These are phyloP conservation scores for Microplitis manilae DNA, from an alignment of 2,888 invertebrate genomes.

Conservation along the genomic window DNA sequence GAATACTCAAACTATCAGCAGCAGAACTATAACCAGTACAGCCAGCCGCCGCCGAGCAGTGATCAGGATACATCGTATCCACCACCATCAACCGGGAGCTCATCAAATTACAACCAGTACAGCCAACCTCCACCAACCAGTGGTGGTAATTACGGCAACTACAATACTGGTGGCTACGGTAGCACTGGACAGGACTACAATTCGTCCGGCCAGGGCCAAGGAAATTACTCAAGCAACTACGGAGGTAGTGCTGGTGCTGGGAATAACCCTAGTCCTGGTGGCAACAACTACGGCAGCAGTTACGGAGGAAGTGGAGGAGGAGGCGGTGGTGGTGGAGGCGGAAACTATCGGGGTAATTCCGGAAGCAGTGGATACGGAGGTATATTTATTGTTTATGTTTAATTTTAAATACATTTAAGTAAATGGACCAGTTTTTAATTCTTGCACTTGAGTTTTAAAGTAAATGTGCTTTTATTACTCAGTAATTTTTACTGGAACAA, in stretches of 20 bases:
- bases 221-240: conserved; percentile 61
- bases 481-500: too few species aligned
- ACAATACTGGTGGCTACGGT: conserved; percentile 52
- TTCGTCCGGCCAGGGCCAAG: conserved; percentile 57
- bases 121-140: conserved; percentile 67
- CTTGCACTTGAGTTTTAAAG: not conserved
- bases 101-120: conserved; percentile 64
- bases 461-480: too few species aligned
- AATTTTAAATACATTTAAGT: not conserved
- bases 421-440: not conserved
- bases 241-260: conserved; percentile 62
- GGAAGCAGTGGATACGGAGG: conserved; percentile 68
- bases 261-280: conserved; percentile 73
- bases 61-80: conserved; percentile 69
- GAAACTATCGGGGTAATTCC: conserved; percentile 61
- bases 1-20: conserved; percentile 69
- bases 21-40: conserved; percentile 66
- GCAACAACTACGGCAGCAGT: conserved; percentile 70
- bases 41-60: conserved; percentile 63
- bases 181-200: conserved; percentile 56
- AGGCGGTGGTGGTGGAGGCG: conserved; percentile 64
- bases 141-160: conserved; percentile 63
- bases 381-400: conserved; percentile 46
- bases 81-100: conserved; percentile 62
- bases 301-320: conserved; percentile 65